Evolutionary conservation across 2,797 vertebrate genomes (phyloP).

Genomic region (Sebastes steindachneri): DNA sequence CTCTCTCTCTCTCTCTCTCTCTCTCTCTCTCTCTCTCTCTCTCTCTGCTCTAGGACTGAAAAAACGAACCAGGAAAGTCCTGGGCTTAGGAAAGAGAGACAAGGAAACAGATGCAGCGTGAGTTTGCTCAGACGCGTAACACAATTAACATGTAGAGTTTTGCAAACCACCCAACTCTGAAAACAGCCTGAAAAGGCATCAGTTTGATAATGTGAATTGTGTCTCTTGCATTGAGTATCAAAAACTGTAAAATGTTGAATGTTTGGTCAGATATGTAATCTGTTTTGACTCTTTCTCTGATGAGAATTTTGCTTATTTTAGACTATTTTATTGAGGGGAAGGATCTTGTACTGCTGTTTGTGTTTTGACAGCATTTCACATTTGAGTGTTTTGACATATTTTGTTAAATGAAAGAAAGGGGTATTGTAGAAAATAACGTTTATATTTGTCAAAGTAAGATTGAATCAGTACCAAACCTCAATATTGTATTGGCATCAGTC

Average conservation of each 20-base stretch:
- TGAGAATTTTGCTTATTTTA: background rate
- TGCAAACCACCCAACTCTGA: background rate
- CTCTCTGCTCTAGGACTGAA: slow-evolving; percentile 88
- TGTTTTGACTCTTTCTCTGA: background rate
- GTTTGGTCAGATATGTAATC: background rate
- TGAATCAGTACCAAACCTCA: background rate
- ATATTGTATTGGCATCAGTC: background rate
- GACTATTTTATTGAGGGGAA: background rate
- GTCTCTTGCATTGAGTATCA: background rate
- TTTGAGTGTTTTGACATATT: background rate
- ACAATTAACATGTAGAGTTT: background rate
- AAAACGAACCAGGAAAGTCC: slow-evolving; percentile 97
- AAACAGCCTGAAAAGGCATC: background rate
- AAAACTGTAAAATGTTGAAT: background rate
- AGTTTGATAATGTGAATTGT: background rate
- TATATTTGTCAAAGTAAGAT: background rate
- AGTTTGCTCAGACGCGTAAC: slow-evolving; percentile 64
- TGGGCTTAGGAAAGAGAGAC: slow-evolving; percentile 97
- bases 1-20: background rate
- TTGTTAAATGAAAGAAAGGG: background rate
- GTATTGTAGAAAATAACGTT: background rate
- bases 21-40: background rate
- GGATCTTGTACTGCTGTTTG: background rate
- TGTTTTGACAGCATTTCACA: background rate
- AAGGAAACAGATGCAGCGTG: slow-evolving; percentile 95